Evolutionary conservation across 2,797 vertebrate species (phyloP).

Genomic region (Limosa lapponica): DNA sequence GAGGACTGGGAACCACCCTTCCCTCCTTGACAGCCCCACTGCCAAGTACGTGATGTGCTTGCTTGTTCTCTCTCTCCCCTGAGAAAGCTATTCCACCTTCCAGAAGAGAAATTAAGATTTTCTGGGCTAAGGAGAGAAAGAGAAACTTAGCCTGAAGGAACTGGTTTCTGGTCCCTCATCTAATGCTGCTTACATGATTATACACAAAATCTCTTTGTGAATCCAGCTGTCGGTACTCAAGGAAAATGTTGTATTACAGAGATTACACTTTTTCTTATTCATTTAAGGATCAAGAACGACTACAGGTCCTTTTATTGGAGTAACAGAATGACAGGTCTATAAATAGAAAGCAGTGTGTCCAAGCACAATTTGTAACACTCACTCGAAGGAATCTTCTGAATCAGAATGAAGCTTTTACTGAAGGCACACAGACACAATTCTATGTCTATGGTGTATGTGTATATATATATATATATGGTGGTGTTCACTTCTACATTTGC

Average conservation of each 20-base stretch:
- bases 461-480: neutral
- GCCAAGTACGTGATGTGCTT: too few relatives aligned
- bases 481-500: neutral
- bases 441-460: neutral
- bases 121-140: neutral
- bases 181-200: neutral
- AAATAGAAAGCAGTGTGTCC: slow-evolving; percentile 6
- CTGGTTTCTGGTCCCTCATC: neutral
- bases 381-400: neutral
- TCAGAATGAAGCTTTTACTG: neutral
- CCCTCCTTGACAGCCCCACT: neutral
- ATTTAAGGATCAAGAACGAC: neutral
- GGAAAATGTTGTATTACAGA: neutral
- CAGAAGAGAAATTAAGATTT: neutral
- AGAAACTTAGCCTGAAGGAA: neutral
- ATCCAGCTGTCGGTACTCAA: neutral
- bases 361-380: neutral
- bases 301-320: neutral
- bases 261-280: neutral
- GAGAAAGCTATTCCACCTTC: neutral
- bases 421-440: neutral
- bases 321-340: neutral
- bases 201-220: neutral
- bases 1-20: neutral
- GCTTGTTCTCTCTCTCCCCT: neutral